Conservation (phyloP, 2,888 invertebrate genomes). For the Papilio protenor region DNA sequence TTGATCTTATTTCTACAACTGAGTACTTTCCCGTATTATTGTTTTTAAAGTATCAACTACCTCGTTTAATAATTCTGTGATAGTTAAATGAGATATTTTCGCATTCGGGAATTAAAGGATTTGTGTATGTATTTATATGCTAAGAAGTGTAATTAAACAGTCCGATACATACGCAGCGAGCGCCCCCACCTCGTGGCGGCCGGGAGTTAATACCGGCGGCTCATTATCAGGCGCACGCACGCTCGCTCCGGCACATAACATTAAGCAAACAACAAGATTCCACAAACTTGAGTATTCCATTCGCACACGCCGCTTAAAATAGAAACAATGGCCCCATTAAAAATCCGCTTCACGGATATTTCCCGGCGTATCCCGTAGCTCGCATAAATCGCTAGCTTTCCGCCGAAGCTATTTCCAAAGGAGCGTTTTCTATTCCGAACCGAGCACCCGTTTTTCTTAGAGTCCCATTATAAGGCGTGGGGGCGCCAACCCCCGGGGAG, state of each 20-base stretch:
- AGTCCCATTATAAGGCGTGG: constrained; percentile 79
- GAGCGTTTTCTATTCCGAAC: constrained; percentile 83
- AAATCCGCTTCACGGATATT: constrained; percentile 83
- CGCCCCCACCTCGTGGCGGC: neutral
- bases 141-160: constrained; percentile 18
- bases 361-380: constrained; percentile 81
- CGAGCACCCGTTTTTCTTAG: constrained; percentile 84
- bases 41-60: neutral
- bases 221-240: constrained; percentile 51
- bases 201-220: constrained; percentile 33
- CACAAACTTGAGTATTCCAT: constrained; percentile 78
- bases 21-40: neutral
- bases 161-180: constrained; percentile 14
- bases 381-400: constrained; percentile 83
- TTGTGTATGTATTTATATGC: neutral
- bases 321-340: constrained; percentile 83
- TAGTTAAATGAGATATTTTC: neutral
- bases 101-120: neutral
- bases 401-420: constrained; percentile 83
- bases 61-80: neutral
- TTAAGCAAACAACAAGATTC: constrained; percentile 61
- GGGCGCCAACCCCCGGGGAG: constrained; percentile 53
- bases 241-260: constrained; percentile 52
- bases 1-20: neutral
- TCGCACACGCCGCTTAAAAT: constrained; percentile 82